phyloP scores from a whole-genome alignment of 2,797 vertebrate species.

The Neopelma chrysocephalum region DNA sequence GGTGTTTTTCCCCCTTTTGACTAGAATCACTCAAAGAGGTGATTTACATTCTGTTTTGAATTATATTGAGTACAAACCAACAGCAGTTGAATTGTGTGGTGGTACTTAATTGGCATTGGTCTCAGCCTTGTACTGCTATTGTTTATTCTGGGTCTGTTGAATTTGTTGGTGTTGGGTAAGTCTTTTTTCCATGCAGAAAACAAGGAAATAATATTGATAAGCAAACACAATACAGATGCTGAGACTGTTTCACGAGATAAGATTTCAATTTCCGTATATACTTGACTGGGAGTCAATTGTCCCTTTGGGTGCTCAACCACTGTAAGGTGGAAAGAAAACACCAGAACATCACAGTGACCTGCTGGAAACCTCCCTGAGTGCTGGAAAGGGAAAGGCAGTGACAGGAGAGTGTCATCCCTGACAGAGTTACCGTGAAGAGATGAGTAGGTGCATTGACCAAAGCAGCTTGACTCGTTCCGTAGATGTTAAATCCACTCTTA shows the following conservation, averaged over 20 bases:
- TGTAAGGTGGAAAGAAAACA: not conserved
- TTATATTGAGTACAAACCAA: not conserved
- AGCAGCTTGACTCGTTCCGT: not conserved
- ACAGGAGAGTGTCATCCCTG: not conserved
- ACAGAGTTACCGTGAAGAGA: not conserved
- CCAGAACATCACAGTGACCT: not conserved
- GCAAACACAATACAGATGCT: constrained; percentile 75
- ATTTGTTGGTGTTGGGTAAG: constrained; percentile 44
- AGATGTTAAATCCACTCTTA: not conserved
- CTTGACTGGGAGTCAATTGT: constrained; percentile 61
- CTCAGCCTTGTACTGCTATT: not conserved
- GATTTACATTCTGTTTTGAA: not conserved
- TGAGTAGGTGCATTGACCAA: not conserved
- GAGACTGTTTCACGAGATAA: constrained; percentile 80
- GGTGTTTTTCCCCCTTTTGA: not conserved
- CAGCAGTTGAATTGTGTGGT: not conserved
- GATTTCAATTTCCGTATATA: constrained; percentile 67
- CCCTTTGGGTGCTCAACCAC: not conserved
- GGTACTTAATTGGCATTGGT: not conserved
- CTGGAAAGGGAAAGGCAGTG: constrained; percentile 24
- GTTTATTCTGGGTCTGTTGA: constrained; percentile 41
- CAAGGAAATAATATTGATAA: constrained; percentile 84
- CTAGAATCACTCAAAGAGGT: not conserved
- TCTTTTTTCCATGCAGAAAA: constrained; percentile 35
- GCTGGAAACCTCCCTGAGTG: not conserved